Conservation (phyloP, 1,140 invertebrate species). For the Zophobas atratus region DNA sequence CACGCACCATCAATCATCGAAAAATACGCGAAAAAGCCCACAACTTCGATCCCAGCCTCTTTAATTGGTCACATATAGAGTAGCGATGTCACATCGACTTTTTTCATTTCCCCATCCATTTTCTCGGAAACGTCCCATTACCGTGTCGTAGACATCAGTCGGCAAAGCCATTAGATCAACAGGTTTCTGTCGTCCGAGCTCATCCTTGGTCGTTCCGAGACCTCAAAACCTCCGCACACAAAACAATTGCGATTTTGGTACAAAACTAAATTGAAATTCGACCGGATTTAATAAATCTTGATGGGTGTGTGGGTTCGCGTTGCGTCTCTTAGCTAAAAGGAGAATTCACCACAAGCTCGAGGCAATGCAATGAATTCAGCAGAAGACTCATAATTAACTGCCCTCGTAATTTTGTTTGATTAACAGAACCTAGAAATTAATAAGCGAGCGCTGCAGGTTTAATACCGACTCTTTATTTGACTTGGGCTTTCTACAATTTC, state of each 20-base stretch:
- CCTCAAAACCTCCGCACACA: neutral
- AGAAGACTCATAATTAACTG: slow-evolving; percentile 63
- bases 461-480: slow-evolving; percentile 64
- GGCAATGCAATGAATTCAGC: slow-evolving; percentile 53
- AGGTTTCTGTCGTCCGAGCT: slow-evolving; percentile 37
- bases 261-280: neutral
- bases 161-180: slow-evolving; percentile 45
- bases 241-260: slow-evolving; percentile 1
- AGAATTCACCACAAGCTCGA: slow-evolving; percentile 28
- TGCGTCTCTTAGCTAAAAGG: slow-evolving; percentile 34
- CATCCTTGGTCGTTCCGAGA: neutral
- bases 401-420: slow-evolving; percentile 63
- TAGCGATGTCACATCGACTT: slow-evolving; percentile 21
- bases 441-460: slow-evolving; percentile 60
- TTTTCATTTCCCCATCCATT: slow-evolving; percentile 45
- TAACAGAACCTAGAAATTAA: slow-evolving; percentile 64
- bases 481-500: slow-evolving; percentile 56
- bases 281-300: slow-evolving; percentile 22
- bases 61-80: slow-evolving; percentile 46
- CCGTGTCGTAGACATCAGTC: slow-evolving; percentile 39
- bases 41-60: neutral
- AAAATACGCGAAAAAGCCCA: too few relatives aligned
- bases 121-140: slow-evolving; percentile 46
- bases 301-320: neutral
- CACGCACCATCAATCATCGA: too few relatives aligned